Percentiles rank a stretch among this genome's conserved stretches.
Evolutionary conservation across 2,888 invertebrate genomes (phyloP).

Genomic region (Drosophila subquinaria): DNA sequence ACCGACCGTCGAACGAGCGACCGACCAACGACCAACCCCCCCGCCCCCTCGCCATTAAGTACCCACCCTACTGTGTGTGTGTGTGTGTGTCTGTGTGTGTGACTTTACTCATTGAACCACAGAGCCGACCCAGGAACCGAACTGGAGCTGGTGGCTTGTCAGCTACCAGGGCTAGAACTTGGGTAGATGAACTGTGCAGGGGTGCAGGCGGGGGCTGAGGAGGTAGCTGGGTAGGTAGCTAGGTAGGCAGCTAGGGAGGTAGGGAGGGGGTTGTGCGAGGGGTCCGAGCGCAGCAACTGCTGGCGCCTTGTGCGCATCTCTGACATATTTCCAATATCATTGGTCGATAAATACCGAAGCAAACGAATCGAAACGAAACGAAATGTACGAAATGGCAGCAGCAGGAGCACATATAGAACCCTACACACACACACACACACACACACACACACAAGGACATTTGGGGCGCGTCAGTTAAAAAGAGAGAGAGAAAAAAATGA

Average conservation of each 20-base stretch:
- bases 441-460: slow-evolving; percentile 43
- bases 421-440: slow-evolving; percentile 38
- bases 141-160: slow-evolving; percentile 19
- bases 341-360: slow-evolving; percentile 84
- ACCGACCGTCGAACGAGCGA: slow-evolving; percentile 64
- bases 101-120: slow-evolving; percentile 18
- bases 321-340: slow-evolving; percentile 85
- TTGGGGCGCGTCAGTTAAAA: slow-evolving; percentile 53
- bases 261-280: background rate
- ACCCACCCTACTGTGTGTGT: background rate
- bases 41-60: background rate
- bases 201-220: background rate
- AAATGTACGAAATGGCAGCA: slow-evolving; percentile 72
- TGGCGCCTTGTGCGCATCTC: slow-evolving; percentile 82
- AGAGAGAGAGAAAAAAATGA: slow-evolving; percentile 13
- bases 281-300: slow-evolving; percentile 69
- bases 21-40: slow-evolving; percentile 38
- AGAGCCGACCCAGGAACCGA: slow-evolving; percentile 23
- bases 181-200: background rate
- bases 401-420: slow-evolving; percentile 46
- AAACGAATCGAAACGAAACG: slow-evolving; percentile 78
- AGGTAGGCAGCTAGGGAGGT: no score
- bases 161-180: slow-evolving; percentile 7
- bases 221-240: no score
- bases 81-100: no score